phyloP scores from a whole-genome alignment of 2,113 vertebrate species.

The Syngnathoides biaculeatus region DNA sequence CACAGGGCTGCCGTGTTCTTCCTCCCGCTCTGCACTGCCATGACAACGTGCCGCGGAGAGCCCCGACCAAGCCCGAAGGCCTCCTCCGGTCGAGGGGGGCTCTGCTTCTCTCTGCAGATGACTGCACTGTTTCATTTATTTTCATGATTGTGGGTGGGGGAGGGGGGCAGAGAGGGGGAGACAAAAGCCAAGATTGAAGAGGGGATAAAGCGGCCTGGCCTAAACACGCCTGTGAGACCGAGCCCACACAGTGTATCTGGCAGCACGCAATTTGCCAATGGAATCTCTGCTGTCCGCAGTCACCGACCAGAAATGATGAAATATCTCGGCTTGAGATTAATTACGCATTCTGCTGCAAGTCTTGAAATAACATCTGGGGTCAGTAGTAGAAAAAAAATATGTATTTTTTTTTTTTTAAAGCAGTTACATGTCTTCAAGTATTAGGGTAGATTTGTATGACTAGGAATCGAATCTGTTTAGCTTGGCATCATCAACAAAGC shows the following conservation, averaged over 20 bases:
- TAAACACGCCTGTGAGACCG: slow-evolving; percentile 55
- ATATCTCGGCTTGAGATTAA: slow-evolving; percentile 40
- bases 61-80: slow-evolving; percentile 64
- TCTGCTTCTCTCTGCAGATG: slow-evolving; percentile 61
- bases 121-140: slow-evolving; percentile 68
- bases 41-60: slow-evolving; percentile 60
- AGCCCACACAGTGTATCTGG: slow-evolving; percentile 42
- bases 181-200: slow-evolving; percentile 60
- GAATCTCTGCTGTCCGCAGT: slow-evolving; percentile 26
- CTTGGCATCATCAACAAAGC: not conserved
- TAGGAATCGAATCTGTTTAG: not conserved
- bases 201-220: slow-evolving; percentile 48
- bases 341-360: slow-evolving; percentile 29
- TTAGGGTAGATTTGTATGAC: slow-evolving; percentile 1
- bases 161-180: slow-evolving; percentile 42
- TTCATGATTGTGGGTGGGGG: slow-evolving; percentile 52
- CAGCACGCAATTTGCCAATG: slow-evolving; percentile 34
- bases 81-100: slow-evolving; percentile 64
- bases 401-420: too few species aligned
- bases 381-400: not conserved
- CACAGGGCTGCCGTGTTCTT: slow-evolving; percentile 50
- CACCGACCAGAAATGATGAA: slow-evolving; percentile 27
- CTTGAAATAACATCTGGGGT: slow-evolving; percentile 10
- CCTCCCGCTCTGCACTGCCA: slow-evolving; percentile 64
- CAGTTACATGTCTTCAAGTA: slow-evolving; percentile 8